Evolutionary conservation across 2,797 vertebrate species (phyloP).

Genomic region (Poecilia velifera): DNA sequence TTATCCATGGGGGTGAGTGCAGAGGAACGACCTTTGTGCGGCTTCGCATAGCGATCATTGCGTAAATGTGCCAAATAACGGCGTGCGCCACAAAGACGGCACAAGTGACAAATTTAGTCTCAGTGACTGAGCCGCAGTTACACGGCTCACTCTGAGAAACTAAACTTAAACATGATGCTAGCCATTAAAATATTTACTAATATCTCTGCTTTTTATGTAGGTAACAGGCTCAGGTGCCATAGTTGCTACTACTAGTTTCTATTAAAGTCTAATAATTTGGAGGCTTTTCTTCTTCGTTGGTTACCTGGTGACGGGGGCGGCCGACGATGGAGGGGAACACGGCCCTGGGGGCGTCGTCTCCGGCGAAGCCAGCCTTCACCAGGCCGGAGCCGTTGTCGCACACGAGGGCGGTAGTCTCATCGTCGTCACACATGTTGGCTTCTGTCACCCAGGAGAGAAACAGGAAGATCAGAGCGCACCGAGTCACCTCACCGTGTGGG

Average conservation of each 20-base stretch:
- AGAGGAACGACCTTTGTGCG: slow-evolving; percentile 43
- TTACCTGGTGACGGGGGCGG: slow-evolving; percentile 97
- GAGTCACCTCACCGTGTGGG: not conserved
- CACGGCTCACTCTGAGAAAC: slow-evolving; percentile 1
- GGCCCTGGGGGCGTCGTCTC: slow-evolving; percentile 95
- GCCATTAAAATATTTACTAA: too few species aligned
- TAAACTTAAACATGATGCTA: not conserved
- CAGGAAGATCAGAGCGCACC: slow-evolving; percentile 19
- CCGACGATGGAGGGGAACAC: slow-evolving; percentile 99
- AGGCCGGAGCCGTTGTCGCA: slow-evolving; percentile 99
- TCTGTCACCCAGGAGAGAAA: slow-evolving; percentile 60
- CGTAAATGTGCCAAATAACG: slow-evolving; percentile 57
- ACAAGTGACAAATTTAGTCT: slow-evolving; percentile 49
- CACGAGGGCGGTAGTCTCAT: slow-evolving; percentile 95
- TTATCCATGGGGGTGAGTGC: slow-evolving; percentile 35
- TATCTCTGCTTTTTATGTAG: not conserved
- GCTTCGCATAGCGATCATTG: slow-evolving; percentile 43
- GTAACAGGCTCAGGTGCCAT: not conserved
- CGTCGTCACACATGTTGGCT: slow-evolving; percentile 97
- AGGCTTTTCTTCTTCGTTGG: slow-evolving; percentile 13
- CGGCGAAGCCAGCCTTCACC: slow-evolving; percentile 98
- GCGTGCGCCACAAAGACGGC: slow-evolving; percentile 24
- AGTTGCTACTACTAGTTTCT: not conserved
- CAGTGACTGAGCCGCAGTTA: slow-evolving; percentile 21
- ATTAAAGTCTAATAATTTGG: not conserved